Conservation (phyloP, 2,888 invertebrate genomes). For the Heliconius aoede region DNA sequence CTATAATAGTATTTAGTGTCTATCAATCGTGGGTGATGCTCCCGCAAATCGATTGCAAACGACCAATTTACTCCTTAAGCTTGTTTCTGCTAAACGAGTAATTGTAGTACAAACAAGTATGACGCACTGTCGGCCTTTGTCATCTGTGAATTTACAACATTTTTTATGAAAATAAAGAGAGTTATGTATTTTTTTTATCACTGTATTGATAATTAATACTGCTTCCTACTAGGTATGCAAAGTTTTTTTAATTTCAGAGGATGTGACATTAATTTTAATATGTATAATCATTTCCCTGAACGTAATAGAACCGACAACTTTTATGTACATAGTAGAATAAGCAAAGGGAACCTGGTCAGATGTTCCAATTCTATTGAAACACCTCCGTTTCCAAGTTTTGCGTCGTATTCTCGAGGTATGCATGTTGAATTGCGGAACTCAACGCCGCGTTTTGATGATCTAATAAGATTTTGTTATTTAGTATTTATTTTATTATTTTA, state of each 20-base stretch:
- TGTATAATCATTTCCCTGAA: no score
- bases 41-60: slow-evolving; percentile 41
- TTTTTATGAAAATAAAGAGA: neutral
- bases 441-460: neutral
- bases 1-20: neutral
- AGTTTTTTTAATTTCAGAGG: no score
- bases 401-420: neutral
- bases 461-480: neutral
- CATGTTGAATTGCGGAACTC: neutral
- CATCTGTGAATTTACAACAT: neutral
- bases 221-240: no score
- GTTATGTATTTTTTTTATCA: neutral
- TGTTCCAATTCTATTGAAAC: no score
- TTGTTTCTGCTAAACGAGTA: slow-evolving; percentile 42
- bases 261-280: no score
- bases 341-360: neutral
- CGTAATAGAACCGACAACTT: no score
- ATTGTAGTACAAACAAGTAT: slow-evolving; percentile 32
- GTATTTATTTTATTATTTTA: neutral
- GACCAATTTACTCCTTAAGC: slow-evolving; percentile 43
- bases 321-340: neutral
- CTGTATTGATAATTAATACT: no score
- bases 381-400: neutral
- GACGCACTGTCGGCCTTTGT: slow-evolving; percentile 17
- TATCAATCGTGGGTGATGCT: slow-evolving; percentile 39